A percentile compares a stretch with the other conserved stretches of the same genome.
Evolutionary conservation across 2,888 invertebrate species (phyloP).

Genomic region (Scaptodrosophila latifasciaeformis): DNA sequence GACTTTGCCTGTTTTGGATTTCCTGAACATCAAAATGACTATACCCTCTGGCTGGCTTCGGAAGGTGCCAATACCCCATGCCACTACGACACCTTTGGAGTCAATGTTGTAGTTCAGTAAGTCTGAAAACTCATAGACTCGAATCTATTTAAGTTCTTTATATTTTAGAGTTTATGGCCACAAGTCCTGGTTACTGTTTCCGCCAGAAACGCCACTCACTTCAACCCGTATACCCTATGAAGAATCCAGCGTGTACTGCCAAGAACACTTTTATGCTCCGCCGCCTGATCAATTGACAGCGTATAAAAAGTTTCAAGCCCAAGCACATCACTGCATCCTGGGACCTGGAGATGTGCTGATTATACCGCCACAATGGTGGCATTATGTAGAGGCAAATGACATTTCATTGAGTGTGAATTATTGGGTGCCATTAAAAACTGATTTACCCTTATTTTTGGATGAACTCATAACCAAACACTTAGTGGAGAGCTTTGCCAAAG

Average conservation of each 20-base stretch:
- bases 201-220: conserved; percentile 84
- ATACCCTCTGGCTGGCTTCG: conserved; percentile 92
- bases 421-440: conserved; percentile 81
- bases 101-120: conserved; percentile 94
- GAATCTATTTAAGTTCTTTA: no score
- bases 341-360: conserved; percentile 90
- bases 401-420: conserved; percentile 80
- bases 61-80: conserved; percentile 93
- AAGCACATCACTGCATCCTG: conserved; percentile 79
- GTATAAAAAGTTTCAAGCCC: conserved; percentile 29
- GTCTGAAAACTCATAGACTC: no score
- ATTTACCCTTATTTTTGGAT: conserved; percentile 65
- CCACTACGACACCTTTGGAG: conserved; percentile 95
- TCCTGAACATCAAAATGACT: conserved; percentile 81
- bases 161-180: conserved; percentile 89
- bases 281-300: conserved; percentile 24
- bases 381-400: conserved; percentile 93
- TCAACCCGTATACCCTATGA: conserved; percentile 95
- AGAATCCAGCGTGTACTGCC: conserved; percentile 95
- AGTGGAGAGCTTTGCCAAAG: conserved; percentile 79
- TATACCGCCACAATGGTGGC: conserved; percentile 97
- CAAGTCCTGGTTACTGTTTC: conserved; percentile 94
- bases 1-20: conserved; percentile 85
- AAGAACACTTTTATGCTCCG: conserved; percentile 86
- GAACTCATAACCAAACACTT: conserved; percentile 83